A percentile compares a stretch with the other conserved stretches of the same genome.
Evolutionary conservation across 2,113 vertebrate species (phyloP).

Genomic region (Thermophis baileyi): DNA sequence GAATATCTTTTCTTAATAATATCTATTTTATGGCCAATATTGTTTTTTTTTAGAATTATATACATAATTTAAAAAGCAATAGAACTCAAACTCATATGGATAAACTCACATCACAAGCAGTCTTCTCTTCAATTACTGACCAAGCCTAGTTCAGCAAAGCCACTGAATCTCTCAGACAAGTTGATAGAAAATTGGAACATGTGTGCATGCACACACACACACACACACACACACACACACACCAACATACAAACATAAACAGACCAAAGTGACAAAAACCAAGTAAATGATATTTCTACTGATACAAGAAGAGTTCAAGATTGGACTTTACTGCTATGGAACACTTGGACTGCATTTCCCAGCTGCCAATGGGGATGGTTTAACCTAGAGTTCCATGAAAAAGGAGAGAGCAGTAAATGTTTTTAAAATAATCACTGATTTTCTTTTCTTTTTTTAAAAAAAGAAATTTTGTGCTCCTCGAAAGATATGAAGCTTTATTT

Average conservation of each 20-base stretch:
- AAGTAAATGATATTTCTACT: not conserved
- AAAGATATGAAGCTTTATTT: not conserved
- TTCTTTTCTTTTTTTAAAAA: not conserved
- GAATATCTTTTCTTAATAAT: not conserved
- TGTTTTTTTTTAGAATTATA: not conserved
- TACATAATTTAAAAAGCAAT: not conserved
- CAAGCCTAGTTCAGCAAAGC: not conserved
- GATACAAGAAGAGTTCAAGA: not conserved
- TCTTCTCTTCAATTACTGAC: not conserved
- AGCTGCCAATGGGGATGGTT: not conserved
- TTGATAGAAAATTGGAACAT: not conserved
- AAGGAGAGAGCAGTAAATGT: not conserved
- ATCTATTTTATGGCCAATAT: not conserved
- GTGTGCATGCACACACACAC: rapidly evolving
- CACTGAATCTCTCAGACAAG: not conserved
- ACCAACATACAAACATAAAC: not conserved
- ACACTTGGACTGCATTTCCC: not conserved
- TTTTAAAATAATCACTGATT: not conserved
- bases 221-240: not conserved
- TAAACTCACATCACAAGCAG: not conserved
- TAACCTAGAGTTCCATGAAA: not conserved
- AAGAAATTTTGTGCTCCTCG: not conserved
- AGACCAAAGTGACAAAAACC: not conserved
- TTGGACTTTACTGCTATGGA: not conserved
- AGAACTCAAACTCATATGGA: not conserved